These are phyloP conservation scores for Patagioenas fasciata DNA, from an alignment of 2,113 vertebrate genomes.

Conservation along the genomic window DNA sequence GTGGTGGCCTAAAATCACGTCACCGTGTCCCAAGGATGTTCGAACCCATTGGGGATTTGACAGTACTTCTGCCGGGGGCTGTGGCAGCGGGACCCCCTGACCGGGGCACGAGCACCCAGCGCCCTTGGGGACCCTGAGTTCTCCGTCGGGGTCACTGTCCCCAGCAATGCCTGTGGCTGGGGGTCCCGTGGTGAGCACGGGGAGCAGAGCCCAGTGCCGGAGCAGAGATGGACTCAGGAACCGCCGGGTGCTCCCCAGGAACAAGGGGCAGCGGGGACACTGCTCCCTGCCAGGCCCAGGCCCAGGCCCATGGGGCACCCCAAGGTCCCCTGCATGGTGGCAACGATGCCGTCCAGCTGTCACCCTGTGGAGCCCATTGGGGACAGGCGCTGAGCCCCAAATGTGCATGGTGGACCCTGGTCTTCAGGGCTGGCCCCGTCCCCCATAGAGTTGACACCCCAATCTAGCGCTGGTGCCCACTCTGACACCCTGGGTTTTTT, in stretches of 20 bases:
- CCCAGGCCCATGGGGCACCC: fast-evolving
- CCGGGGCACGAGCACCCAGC: background rate
- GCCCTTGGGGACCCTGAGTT: background rate
- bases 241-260: fast-evolving
- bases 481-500: background rate
- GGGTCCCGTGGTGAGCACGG: fast-evolving
- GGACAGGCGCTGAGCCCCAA: background rate
- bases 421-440: too few species aligned
- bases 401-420: too few species aligned
- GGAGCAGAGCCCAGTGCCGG: background rate
- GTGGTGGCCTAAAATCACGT: too few species aligned
- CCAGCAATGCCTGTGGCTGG: fast-evolving
- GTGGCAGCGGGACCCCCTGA: fast-evolving
- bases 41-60: background rate
- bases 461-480: background rate
- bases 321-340: background rate
- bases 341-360: background rate
- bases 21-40: background rate
- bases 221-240: background rate
- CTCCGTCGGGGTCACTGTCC: too few species aligned
- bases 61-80: fast-evolving
- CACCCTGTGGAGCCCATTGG: fast-evolving
- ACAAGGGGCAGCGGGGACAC: fast-evolving
- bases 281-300: fast-evolving
- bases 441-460: too few species aligned